Percentiles rank a stretch among this genome's conserved stretches.
These are phyloP conservation scores for Turritopsis rubra DNA, from an alignment of 30 jellyfish, hydroid and myxozoan species.

Conservation along the genomic window DNA sequence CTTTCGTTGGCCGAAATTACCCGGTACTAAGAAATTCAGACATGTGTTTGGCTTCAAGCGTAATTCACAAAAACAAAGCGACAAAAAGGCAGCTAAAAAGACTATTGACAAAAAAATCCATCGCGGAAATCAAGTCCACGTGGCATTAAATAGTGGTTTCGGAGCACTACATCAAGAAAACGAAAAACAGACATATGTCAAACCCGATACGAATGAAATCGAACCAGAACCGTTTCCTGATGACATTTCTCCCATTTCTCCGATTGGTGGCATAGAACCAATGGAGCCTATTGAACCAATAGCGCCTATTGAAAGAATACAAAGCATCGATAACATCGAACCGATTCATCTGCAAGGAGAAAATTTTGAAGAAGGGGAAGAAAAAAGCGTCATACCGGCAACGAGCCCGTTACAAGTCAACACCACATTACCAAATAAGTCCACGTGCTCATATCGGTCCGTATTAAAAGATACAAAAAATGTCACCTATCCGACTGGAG, in stretches of 20 bases:
- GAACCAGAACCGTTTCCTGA: neutral
- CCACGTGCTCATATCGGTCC: neutral
- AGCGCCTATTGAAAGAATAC: conserved; percentile 2
- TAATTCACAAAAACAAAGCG: neutral
- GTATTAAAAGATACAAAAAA: neutral
- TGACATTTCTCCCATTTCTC: neutral
- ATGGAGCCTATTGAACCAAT: conserved; percentile 8
- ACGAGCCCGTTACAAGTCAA: neutral
- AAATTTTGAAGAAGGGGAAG: neutral
- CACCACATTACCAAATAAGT: neutral
- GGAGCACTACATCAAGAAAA: neutral
- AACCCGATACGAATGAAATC: neutral
- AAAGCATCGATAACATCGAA: neutral
- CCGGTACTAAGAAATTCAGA: neutral
- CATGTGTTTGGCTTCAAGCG: neutral
- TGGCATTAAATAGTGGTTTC: neutral
- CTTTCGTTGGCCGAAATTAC: neutral
- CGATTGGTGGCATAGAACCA: conserved; percentile 2
- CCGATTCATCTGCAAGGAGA: neutral
- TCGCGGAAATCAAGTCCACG: neutral
- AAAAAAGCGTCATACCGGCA: neutral
- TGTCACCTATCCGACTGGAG: neutral
- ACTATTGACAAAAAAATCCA: neutral
- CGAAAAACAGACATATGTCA: neutral
- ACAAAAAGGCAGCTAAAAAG: neutral